These are phyloP conservation scores for Tricholaema leucomelas DNA, from an alignment of 2,113 vertebrate species.

Conservation along the genomic window DNA sequence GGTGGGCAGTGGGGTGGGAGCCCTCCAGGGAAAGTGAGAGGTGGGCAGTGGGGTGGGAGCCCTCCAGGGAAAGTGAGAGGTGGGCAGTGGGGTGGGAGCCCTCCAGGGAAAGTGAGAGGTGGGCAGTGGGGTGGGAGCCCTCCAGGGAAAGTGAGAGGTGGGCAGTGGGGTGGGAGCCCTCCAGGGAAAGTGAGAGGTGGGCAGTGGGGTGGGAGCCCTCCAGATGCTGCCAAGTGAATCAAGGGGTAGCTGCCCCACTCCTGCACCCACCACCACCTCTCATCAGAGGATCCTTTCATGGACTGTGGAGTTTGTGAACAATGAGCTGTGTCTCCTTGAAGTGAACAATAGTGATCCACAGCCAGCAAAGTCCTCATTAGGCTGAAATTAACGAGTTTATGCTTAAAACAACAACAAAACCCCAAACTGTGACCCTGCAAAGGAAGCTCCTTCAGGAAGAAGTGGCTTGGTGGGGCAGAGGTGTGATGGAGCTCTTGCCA, in stretches of 20 bases:
- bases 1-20: background rate
- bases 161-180: too few relatives aligned
- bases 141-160: too few relatives aligned
- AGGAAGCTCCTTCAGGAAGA: background rate
- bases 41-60: background rate
- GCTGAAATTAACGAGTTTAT: background rate
- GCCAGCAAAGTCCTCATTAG: background rate
- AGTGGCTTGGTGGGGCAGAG: background rate
- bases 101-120: background rate
- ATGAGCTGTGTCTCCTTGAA: background rate
- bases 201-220: background rate
- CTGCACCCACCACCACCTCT: background rate
- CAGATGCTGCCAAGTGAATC: fast-evolving
- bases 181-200: background rate
- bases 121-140: background rate
- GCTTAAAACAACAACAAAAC: background rate
- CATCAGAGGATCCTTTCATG: background rate
- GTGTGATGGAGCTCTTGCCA: background rate
- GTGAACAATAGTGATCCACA: background rate
- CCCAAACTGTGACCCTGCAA: background rate
- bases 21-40: background rate
- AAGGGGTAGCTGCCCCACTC: background rate
- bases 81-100: background rate
- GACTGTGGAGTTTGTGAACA: background rate
- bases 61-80: background rate